Base-by-base conservation (phyloP, 2,797 vertebrate species). In the Acrocephalus scirpaceus region DNA sequence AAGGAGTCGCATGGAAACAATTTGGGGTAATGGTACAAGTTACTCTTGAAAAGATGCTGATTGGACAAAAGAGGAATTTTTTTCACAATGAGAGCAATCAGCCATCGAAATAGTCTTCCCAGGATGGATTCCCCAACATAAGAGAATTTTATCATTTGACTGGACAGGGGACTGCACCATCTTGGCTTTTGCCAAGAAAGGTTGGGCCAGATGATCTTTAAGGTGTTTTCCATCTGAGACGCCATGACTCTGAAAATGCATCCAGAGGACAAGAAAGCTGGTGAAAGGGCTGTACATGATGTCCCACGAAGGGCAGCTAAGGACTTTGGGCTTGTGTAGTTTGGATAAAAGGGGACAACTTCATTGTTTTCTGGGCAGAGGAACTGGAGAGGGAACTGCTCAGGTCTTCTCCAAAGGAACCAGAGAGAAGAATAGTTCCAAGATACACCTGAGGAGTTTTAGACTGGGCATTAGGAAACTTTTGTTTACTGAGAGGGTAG, bases 1-100 rank as follows among this genome's bases (percentile, higher is more conserved):
- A 2, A 50, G 29, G 13, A 83, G 4, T 56, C 5, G 0, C 18
- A 34, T 5, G 16, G 29, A 32, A 62, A 62, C 4, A 0, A 34
- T 6, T 8, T 9, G 2, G 25, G 5, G 7, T 21, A 27, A 51
- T 32, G 18, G 6, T 36, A 34, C 22, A 62, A 56, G 29, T 50
- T 34, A 40, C 10, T 44, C 11, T 25, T 44, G 26, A n/a, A 54
- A 38, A 67, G 25, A 57, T 67, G 62, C 19, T 30, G 2, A 16
- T 13, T 51, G 13, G n/a, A 69, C 29, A 69, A 18, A 45, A 51
- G 25, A 34, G 32, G 25, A 50, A 50, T 18, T 29, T 36, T 62
- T 58, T 73, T 61, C 44, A 15, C 16, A 11, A 3, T 56, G 9
- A 56, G 47, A 65, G 30, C 20, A 38, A 62, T 56, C 18, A 57